These are phyloP conservation scores for Drosophila testacea DNA, from an alignment of 2,888 invertebrate species.

Conservation along the genomic window DNA sequence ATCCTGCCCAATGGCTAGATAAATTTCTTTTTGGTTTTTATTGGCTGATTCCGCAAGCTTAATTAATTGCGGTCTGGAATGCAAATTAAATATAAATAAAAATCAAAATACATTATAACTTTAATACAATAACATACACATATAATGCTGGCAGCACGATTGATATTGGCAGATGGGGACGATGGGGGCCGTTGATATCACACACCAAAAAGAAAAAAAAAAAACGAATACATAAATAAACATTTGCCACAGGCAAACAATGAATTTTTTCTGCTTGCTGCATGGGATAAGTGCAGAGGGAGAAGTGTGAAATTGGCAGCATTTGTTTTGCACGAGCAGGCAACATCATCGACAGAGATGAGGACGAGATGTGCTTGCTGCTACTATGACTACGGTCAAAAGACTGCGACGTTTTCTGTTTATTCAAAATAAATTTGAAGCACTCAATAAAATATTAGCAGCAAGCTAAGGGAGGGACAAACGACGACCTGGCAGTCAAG, in stretches of 20 bases:
- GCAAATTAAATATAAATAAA: constrained; percentile 57
- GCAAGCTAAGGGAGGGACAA: constrained; percentile 17
- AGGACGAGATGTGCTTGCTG: not conserved
- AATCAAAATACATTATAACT: constrained; percentile 18
- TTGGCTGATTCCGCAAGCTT: constrained; percentile 24
- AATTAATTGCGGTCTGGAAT: constrained; percentile 63
- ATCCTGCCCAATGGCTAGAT: constrained; percentile 20
- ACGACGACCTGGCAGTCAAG: constrained; percentile 14
- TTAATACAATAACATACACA: constrained; percentile 2
- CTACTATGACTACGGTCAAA: constrained; percentile 30
- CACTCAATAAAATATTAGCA: constrained; percentile 62
- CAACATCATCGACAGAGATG: constrained; percentile 8
- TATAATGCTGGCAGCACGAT: not conserved
- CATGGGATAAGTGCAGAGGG: not conserved
- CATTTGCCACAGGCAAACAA: constrained; percentile 59
- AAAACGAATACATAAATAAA: constrained; percentile 46
- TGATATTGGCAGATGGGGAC: not conserved
- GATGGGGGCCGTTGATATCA: constrained; percentile 23
- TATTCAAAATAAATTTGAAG: constrained; percentile 60
- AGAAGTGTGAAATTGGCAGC: constrained; percentile 39
- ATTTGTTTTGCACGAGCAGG: constrained; percentile 32
- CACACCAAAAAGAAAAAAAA: constrained; percentile 20
- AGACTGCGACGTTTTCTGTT: constrained; percentile 52
- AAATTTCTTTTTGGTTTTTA: constrained; percentile 15
- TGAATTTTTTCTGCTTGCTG: constrained; percentile 2